Conservation (phyloP, 64 coral and sea anemone genomes). For the Stichodactyla helianthus region DNA sequence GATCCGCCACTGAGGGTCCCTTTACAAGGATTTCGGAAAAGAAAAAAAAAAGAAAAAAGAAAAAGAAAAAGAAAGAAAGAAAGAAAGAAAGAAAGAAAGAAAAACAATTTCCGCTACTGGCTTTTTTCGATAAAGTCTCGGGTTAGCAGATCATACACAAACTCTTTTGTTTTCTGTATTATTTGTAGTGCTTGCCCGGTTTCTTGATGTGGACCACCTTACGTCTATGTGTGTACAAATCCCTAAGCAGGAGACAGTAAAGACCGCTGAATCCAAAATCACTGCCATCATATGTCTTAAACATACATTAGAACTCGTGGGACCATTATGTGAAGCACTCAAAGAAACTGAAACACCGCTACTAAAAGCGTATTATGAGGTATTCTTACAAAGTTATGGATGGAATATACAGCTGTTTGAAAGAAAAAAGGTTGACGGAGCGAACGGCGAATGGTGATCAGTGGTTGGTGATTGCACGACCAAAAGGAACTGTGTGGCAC, state of each 20-base stretch:
- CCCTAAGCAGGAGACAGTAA: constrained; percentile 91
- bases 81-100: no score
- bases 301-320: constrained; percentile 91
- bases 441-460: no score
- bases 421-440: no score
- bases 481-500: no score
- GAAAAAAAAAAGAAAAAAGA: no score
- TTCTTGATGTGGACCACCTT: constrained; percentile 94
- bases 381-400: neutral
- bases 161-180: neutral
- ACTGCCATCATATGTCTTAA: constrained; percentile 90
- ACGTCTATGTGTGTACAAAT: constrained; percentile 95
- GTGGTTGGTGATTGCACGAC: no score
- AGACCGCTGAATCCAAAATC: constrained; percentile 95
- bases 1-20: no score
- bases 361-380: constrained; percentile 89
- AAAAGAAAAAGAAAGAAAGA: no score
- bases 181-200: constrained; percentile 64
- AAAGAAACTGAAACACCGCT: constrained; percentile 63
- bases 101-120: neutral
- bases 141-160: no score
- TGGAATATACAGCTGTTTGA: no score
- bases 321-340: constrained; percentile 65
- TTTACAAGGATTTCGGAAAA: no score
- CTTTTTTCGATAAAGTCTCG: no score